These are phyloP conservation scores for Pocillopora grandis DNA, from an alignment of 92 coral and sea anemone species.

Conservation along the genomic window DNA sequence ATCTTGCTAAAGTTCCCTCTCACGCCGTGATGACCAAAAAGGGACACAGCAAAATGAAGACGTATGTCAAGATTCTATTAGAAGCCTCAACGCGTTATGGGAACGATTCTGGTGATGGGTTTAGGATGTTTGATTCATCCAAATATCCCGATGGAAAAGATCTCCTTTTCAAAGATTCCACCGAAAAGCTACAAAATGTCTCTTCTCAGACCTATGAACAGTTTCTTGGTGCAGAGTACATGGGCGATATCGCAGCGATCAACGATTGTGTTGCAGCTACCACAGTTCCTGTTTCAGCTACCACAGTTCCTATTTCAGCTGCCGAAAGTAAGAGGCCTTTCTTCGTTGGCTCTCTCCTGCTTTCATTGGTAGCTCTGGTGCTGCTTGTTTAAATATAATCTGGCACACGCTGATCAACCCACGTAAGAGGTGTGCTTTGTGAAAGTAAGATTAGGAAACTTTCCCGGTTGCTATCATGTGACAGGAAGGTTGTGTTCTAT, in stretches of 20 bases:
- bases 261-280: too few species aligned
- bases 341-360: too few species aligned
- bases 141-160: slow-evolving; percentile 15
- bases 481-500: too few species aligned
- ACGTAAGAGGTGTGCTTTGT: too few species aligned
- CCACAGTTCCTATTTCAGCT: too few species aligned
- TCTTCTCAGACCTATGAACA: slow-evolving; percentile 19
- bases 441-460: too few species aligned
- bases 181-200: slow-evolving; percentile 37
- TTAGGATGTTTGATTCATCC: slow-evolving; percentile 37
- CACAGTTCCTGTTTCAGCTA: too few species aligned
- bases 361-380: too few species aligned
- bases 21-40: slow-evolving; percentile 49
- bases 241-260: not conserved
- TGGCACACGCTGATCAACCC: too few species aligned
- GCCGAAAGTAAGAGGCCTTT: too few species aligned
- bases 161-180: slow-evolving; percentile 56
- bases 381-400: too few species aligned
- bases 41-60: not conserved
- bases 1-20: slow-evolving; percentile 23
- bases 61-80: slow-evolving; percentile 31
- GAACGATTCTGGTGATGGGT: slow-evolving; percentile 11
- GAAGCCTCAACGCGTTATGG: slow-evolving; percentile 33
- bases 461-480: too few species aligned
- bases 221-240: slow-evolving; percentile 35